Conservation (phyloP, 1,140 invertebrate species). For the Lethrus apterus region DNA sequence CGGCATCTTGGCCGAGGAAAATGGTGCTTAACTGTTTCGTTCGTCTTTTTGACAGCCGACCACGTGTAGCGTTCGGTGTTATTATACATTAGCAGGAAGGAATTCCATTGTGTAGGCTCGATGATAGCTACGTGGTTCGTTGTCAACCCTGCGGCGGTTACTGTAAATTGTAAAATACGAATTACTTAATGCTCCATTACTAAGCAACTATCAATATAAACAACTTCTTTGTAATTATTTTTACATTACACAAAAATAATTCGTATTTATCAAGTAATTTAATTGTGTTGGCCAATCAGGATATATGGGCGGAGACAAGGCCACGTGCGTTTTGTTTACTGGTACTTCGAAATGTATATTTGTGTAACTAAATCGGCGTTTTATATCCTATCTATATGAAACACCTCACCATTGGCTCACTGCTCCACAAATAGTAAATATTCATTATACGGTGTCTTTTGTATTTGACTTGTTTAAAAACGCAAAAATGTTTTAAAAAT, state of each 20-base stretch:
- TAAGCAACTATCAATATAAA: too few relatives aligned
- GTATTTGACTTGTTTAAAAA: too few relatives aligned
- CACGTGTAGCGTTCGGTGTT: slow-evolving; percentile 13
- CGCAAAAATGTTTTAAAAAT: too few relatives aligned
- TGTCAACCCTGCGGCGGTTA: too few relatives aligned
- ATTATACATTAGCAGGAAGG: neutral
- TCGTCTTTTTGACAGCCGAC: slow-evolving; percentile 8
- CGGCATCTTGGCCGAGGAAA: slow-evolving; percentile 9
- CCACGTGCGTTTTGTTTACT: slow-evolving; percentile 23
- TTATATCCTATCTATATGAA: slow-evolving; percentile 12
- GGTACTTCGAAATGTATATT: slow-evolving; percentile 15
- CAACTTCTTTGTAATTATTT: too few relatives aligned
- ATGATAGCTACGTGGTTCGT: neutral
- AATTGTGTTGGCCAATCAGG: slow-evolving; percentile 17
- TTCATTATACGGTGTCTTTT: too few relatives aligned
- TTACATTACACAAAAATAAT: slow-evolving; percentile 14
- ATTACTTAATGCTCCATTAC: neutral
- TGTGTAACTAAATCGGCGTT: slow-evolving; percentile 15
- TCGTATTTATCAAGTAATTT: slow-evolving; percentile 18
- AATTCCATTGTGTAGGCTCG: neutral
- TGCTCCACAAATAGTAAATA: too few relatives aligned
- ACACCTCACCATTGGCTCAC: slow-evolving; percentile 1
- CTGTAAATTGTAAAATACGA: too few relatives aligned
- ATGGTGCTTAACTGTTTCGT: too few relatives aligned
- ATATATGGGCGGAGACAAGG: slow-evolving; percentile 19